Conservation (phyloP, 2,888 invertebrate species). For the Macaria notata region DNA sequence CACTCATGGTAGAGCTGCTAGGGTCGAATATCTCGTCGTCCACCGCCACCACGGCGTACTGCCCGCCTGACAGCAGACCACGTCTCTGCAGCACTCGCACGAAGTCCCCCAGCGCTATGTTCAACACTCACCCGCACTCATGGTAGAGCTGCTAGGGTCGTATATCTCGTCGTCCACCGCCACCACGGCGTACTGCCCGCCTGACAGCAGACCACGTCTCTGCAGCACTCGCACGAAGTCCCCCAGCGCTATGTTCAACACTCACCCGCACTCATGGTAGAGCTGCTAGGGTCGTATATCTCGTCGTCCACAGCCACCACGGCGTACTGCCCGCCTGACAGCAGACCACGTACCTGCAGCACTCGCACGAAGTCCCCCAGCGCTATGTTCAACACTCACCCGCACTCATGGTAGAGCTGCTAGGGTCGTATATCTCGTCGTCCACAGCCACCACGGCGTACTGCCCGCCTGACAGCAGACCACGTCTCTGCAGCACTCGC, state of each 20-base stretch:
- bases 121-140: constrained; percentile 66
- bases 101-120: constrained; percentile 92
- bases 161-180: constrained; percentile 94
- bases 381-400: constrained; percentile 84
- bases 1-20: constrained; percentile 63
- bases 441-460: constrained; percentile 95
- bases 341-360: constrained; percentile 87
- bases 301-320: constrained; percentile 95
- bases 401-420: constrained; percentile 63
- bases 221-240: constrained; percentile 92
- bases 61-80: constrained; percentile 88
- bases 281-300: constrained; percentile 86
- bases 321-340: constrained; percentile 91
- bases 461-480: constrained; percentile 89
- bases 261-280: constrained; percentile 68
- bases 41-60: constrained; percentile 94
- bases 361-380: constrained; percentile 92
- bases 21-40: constrained; percentile 93
- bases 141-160: constrained; percentile 80
- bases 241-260: constrained; percentile 88
- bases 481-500: constrained; percentile 87
- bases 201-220: constrained; percentile 86
- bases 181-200: constrained; percentile 93
- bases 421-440: constrained; percentile 90
- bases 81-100: constrained; percentile 89